phyloP scores from a whole-genome alignment of 2,888 invertebrate genomes.

The Gisinianus flammeolus region DNA sequence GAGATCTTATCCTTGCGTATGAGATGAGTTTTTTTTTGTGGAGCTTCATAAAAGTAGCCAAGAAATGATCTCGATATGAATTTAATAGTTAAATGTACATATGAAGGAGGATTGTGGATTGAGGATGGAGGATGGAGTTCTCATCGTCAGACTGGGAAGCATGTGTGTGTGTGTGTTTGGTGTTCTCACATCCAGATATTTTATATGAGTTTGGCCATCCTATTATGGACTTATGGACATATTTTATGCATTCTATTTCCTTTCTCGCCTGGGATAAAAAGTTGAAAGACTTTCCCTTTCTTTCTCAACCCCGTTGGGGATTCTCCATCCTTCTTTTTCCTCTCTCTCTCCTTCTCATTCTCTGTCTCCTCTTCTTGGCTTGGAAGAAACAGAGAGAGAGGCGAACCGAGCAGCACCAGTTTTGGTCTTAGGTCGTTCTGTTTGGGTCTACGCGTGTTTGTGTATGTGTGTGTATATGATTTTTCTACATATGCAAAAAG shows the following conservation, averaged over 20 bases:
- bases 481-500: conserved; percentile 9
- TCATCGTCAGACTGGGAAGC: too few relatives aligned
- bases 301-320: conserved; percentile 53
- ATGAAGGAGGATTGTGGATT: conserved; percentile 1
- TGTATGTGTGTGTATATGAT: too few relatives aligned
- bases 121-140: conserved; percentile 39
- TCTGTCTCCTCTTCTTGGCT: background rate
- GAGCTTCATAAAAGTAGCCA: conserved; percentile 26
- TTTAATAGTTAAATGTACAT: conserved; percentile 14
- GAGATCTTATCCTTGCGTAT: too few relatives aligned
- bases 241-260: conserved; percentile 53
- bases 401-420: too few relatives aligned
- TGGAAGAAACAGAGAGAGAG: too few relatives aligned
- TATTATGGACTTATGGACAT: conserved; percentile 39
- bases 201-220: conserved; percentile 38
- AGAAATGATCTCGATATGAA: conserved; percentile 30
- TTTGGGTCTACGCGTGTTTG: too few relatives aligned
- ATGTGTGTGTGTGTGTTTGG: too few relatives aligned
- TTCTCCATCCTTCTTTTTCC: conserved; percentile 42
- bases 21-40: too few relatives aligned
- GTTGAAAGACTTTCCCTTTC: conserved; percentile 53
- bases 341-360: conserved; percentile 13
- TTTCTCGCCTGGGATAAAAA: conserved; percentile 39
- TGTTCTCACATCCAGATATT: too few relatives aligned
- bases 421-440: too few relatives aligned